Conservation (phyloP, 2,113 vertebrate genomes). For the Tetrax tetrax region DNA sequence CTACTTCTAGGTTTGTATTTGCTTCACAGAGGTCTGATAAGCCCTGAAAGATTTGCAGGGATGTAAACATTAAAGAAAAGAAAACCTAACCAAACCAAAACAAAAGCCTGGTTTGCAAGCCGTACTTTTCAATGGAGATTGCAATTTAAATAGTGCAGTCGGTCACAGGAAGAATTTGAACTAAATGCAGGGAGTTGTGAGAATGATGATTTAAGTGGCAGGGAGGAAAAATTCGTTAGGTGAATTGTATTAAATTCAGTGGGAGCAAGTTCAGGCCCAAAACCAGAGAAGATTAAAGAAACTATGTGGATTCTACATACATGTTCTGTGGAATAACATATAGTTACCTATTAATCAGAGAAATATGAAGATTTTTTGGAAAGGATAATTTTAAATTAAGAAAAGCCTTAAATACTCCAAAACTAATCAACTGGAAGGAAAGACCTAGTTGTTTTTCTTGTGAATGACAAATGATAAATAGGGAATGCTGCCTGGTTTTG, state of each 20-base stretch:
- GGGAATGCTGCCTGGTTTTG: neutral
- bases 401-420: neutral
- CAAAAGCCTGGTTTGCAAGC: neutral
- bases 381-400: neutral
- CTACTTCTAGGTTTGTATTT: neutral
- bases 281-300: neutral
- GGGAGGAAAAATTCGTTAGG: neutral
- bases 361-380: neutral
- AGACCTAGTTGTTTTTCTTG: neutral
- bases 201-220: neutral
- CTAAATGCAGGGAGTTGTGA: neutral
- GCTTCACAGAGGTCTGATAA: neutral
- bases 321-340: neutral
- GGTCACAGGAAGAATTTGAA: neutral
- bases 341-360: neutral
- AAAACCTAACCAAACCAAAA: accelerated
- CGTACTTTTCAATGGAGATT: neutral
- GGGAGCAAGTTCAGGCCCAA: neutral
- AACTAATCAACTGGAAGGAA: neutral
- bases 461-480: neutral
- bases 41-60: neutral
- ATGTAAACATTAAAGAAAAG: neutral
- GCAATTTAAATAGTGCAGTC: neutral
- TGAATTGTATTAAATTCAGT: neutral
- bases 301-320: neutral